Evolutionary conservation across 2,113 vertebrate genomes (phyloP).

Genomic region (Erinaceus europaeus): DNA sequence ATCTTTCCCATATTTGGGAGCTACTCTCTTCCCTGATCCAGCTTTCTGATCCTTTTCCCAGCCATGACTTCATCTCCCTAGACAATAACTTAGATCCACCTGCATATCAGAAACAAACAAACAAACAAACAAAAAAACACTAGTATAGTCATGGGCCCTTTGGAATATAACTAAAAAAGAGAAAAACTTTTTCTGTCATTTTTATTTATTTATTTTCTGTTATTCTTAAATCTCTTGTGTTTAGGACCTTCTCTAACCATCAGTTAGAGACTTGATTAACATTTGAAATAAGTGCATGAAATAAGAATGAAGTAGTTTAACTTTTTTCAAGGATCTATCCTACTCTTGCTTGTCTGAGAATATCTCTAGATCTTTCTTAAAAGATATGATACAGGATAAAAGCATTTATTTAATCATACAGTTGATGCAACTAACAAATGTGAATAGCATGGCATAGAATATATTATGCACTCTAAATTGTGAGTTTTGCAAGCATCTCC

Average conservation of each 20-base stretch:
- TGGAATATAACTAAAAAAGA: no score
- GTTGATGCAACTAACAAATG: neutral
- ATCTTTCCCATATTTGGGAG: no score
- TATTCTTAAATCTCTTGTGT: neutral
- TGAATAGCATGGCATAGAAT: neutral
- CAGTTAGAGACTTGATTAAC: neutral
- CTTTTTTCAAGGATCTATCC: no score
- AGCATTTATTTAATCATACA: neutral
- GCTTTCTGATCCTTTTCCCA: no score
- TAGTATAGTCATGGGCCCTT: no score
- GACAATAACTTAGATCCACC: no score
- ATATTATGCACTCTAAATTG: neutral
- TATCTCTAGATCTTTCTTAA: neutral
- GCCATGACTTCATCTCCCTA: no score
- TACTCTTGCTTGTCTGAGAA: neutral
- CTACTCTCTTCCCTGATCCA: no score
- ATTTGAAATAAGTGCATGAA: neutral
- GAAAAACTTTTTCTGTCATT: no score
- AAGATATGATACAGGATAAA: neutral
- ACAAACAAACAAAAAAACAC: no score
- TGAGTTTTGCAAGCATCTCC: neutral
- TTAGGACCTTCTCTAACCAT: neutral
- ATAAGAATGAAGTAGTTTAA: neutral
- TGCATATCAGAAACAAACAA: no score
- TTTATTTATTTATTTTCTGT: no score